phyloP scores from a whole-genome alignment of 2,113 vertebrate genomes.

The Heterotis niloticus region DNA sequence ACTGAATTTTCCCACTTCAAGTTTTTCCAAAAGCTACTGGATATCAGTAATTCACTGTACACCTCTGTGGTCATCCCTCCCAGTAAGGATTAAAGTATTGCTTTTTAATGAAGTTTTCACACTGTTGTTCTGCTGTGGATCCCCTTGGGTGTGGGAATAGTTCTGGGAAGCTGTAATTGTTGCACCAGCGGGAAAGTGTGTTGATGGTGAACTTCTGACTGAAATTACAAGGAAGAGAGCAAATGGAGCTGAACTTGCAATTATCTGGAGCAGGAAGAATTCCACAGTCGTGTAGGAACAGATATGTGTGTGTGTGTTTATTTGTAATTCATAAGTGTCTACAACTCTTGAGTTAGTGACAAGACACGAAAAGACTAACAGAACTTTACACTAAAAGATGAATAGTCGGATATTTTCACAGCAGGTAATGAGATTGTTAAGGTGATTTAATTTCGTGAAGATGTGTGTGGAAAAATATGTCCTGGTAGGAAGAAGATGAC shows the following conservation, averaged over 20 bases:
- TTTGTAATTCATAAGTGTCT: neutral
- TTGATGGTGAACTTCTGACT: conserved; percentile 18
- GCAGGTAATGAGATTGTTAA: neutral
- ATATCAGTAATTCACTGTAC: no score
- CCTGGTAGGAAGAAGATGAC: neutral
- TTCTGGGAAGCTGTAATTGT: conserved; percentile 19
- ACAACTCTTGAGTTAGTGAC: neutral
- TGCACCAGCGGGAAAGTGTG: conserved; percentile 4
- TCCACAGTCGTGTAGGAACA: conserved; percentile 14
- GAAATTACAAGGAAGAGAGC: conserved; percentile 15
- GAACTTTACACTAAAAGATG: neutral
- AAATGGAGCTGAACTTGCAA: conserved; percentile 21
- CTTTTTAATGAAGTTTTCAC: neutral
- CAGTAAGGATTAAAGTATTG: neutral
- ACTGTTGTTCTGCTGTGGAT: neutral
- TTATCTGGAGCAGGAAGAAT: conserved; percentile 19
- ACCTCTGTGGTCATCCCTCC: neutral
- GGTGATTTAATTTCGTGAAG: neutral
- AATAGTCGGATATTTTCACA: neutral
- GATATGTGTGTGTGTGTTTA: conserved; percentile 4
- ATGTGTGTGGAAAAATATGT: neutral
- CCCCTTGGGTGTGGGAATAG: neutral
- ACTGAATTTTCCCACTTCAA: no score
- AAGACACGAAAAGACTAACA: neutral
- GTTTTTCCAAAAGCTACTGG: no score